These are phyloP conservation scores for Stichodactyla mertensii DNA, from an alignment of 64 coral and sea anemone species.

Conservation along the genomic window DNA sequence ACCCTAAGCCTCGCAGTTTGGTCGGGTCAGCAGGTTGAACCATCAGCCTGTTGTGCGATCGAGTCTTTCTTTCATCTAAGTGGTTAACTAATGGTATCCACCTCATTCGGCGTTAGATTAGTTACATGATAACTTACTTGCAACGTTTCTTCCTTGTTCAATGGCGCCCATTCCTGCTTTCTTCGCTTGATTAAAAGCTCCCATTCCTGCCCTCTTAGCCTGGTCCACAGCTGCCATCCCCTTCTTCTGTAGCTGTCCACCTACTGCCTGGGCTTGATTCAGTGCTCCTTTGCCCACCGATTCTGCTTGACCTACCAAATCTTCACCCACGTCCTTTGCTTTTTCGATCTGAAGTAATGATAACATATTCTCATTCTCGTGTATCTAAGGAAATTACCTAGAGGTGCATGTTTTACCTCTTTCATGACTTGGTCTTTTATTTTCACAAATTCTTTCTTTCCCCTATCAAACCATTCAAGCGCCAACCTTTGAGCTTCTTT, in stretches of 20 bases:
- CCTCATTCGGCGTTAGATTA: no score
- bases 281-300: constrained; percentile 29
- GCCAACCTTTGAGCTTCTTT: constrained; percentile 34
- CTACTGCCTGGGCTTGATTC: constrained; percentile 27
- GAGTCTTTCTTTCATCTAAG: no score
- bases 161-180: constrained; percentile 45
- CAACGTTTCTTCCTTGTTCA: constrained; percentile 28
- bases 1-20: no score
- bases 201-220: constrained; percentile 42
- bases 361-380: neutral
- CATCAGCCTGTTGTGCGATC: no score
- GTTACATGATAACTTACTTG: neutral
- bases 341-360: constrained; percentile 25
- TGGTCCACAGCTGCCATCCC: constrained; percentile 53
- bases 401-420: constrained; percentile 28
- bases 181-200: constrained; percentile 23
- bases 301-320: constrained; percentile 20
- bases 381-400: neutral
- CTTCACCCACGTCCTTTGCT: constrained; percentile 28
- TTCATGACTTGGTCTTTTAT: constrained; percentile 56
- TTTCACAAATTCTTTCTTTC: constrained; percentile 46
- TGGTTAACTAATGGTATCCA: no score
- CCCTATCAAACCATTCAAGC: constrained; percentile 39
- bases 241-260: constrained; percentile 31
- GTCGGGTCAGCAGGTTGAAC: no score